phyloP scores from a whole-genome alignment of 1,140 invertebrate genomes.

The Drosophila ananassae region DNA sequence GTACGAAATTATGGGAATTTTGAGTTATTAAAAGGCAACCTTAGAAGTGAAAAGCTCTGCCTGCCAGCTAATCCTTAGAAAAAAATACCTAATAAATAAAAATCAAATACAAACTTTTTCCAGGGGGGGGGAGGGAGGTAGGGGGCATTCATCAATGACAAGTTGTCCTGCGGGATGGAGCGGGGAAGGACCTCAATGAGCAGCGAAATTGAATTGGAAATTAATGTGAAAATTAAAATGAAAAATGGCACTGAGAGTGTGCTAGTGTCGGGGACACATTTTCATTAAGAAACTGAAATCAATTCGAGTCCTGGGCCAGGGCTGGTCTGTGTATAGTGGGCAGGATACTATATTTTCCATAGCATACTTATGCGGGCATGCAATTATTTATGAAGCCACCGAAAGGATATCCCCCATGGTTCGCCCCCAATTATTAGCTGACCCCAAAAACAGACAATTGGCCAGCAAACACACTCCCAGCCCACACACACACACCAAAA shows the following conservation, averaged over 20 bases:
- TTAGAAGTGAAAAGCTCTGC: conserved; percentile 16
- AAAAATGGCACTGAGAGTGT: conserved; percentile 3
- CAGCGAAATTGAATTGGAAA: conserved; percentile 58
- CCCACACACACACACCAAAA: conserved; percentile 2
- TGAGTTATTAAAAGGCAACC: conserved; percentile 40
- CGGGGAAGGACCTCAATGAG: conserved; percentile 33
- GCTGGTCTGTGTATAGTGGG: no score
- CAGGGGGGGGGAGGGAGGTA: conserved; percentile 5
- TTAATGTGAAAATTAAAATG: conserved; percentile 58
- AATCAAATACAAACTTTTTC: conserved; percentile 35
- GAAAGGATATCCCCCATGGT: background rate
- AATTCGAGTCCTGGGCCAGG: conserved; percentile 6
- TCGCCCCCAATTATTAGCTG: conserved; percentile 33
- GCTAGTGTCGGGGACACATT: conserved; percentile 25
- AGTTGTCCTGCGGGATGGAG: background rate
- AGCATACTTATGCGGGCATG: conserved; percentile 1
- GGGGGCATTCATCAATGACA: conserved; percentile 59
- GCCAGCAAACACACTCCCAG: conserved; percentile 9
- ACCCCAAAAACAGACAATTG: conserved; percentile 42
- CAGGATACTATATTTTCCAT: background rate
- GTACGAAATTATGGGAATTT: conserved; percentile 34
- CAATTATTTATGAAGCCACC: conserved; percentile 39
- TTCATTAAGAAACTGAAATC: conserved; percentile 33
- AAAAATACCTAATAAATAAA: conserved; percentile 47
- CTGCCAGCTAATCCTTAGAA: background rate